Conservation (phyloP, 2,888 invertebrate species). For the Sinohyriopsis cumingii region DNA sequence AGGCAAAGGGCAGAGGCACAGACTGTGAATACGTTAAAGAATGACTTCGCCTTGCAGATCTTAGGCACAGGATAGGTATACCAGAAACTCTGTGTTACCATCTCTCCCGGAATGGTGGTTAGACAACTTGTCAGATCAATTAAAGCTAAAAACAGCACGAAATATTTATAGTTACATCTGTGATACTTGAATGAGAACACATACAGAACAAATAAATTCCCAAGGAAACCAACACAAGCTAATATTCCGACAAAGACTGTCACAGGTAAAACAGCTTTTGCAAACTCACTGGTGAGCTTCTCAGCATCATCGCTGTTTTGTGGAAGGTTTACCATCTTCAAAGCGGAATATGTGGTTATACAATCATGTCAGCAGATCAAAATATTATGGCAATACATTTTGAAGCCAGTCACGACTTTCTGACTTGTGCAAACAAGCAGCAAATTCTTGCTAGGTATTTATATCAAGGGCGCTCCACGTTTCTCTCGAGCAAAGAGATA, state of each 20-base stretch:
- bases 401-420: too few relatives aligned
- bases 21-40: too few relatives aligned
- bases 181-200: conserved; percentile 19
- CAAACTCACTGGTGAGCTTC: conserved; percentile 5
- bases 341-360: too few relatives aligned
- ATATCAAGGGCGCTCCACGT: too few relatives aligned
- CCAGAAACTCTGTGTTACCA: conserved; percentile 17
- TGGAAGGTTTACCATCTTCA: too few relatives aligned
- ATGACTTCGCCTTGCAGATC: conserved; percentile 11
- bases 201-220: conserved; percentile 24
- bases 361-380: too few relatives aligned
- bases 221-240: conserved; percentile 17
- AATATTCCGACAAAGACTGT: conserved; percentile 19
- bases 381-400: too few relatives aligned
- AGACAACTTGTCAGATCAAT: conserved; percentile 16
- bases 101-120: conserved; percentile 25
- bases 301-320: neutral
- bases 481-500: too few relatives aligned
- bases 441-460: too few relatives aligned
- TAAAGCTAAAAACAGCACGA: conserved; percentile 19
- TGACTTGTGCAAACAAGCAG: too few relatives aligned
- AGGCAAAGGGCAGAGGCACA: conserved; percentile 44
- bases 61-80: conserved; percentile 11
- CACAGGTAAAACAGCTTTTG: conserved; percentile 9
- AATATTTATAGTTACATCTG: conserved; percentile 19